These are phyloP conservation scores for Eubasilissa splendida DNA, from an alignment of 2,888 invertebrate genomes.

Conservation along the genomic window DNA sequence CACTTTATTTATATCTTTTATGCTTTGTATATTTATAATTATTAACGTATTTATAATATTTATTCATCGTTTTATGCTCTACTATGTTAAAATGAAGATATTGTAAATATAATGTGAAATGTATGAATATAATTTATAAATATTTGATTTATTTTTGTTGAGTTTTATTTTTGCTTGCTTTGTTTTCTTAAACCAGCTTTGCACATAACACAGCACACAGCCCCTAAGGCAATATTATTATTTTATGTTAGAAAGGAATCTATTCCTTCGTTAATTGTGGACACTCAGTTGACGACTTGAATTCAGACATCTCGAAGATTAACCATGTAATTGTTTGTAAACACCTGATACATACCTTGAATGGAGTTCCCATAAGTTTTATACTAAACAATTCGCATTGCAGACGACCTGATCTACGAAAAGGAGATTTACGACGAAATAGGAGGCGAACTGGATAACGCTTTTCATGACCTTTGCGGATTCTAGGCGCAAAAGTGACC, in stretches of 20 bases:
- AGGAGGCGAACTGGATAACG: constrained; percentile 92
- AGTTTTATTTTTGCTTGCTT: constrained; percentile 40
- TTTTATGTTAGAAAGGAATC: no score
- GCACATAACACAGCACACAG: constrained; percentile 26
- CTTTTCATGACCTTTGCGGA: constrained; percentile 79
- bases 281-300: no score
- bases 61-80: constrained; percentile 22
- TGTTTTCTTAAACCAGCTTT: neutral
- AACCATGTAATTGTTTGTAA: no score
- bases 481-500: constrained; percentile 45
- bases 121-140: constrained; percentile 37
- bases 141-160: constrained; percentile 7
- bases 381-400: constrained; percentile 59
- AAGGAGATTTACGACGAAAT: constrained; percentile 95
- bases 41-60: constrained; percentile 26
- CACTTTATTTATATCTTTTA: constrained; percentile 23
- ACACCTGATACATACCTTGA: constrained; percentile 1
- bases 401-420: constrained; percentile 88
- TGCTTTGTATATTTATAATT: constrained; percentile 40
- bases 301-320: no score
- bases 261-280: no score
- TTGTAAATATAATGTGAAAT: constrained; percentile 32
- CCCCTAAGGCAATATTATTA: neutral
- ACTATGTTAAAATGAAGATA: constrained; percentile 8
- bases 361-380: constrained; percentile 21